Evolutionary conservation across 2,797 vertebrate genomes (phyloP), one percentile per base, ranked within the genome.

Genomic region (Myotis daubentonii): DNA sequence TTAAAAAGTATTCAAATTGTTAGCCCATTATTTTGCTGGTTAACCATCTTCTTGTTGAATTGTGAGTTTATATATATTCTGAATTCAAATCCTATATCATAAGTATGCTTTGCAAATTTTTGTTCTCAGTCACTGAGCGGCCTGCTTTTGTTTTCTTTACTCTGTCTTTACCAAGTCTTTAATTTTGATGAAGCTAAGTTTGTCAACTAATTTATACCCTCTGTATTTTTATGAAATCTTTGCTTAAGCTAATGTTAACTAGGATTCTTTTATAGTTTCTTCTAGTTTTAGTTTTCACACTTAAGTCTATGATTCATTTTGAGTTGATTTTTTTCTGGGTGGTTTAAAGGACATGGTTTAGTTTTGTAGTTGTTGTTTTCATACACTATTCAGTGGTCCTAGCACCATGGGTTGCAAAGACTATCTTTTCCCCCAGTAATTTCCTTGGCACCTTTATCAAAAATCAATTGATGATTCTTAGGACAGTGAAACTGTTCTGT

Each of bases 171-270:
- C n/a, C 36, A 70, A 62, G 25, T 66, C 22, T 91, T 93, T 78
- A 41, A 72, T 91, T 93, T 74, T 79, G 74, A 38, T 62, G 3
- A 79, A 86, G n/a, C 9, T 49, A 28, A 49, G 75, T 96, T 93
- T 88, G 57, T 76, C 30, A 81, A 76, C 38, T 74, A 33, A 60
- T 81, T 60, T 23, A 2, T 71, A 33, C 30, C 44, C 71, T 66
- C 60, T 72, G 12, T 75, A 57, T 44, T 53, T 92, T 68, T 78
- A n/a, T 41, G 53, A 95, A 87, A 71, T 55, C 33, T 80, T 93
- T 88, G 28, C n/a, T 70, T 82, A 30, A 76, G 30, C 44, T 70
- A 87, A 95, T 25, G 0, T 68, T 68, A 71, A 51, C 17, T 47
- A 51, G 92, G 36, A 65, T 71, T 53, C 25, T 62, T 84, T 94